Evolutionary conservation across 1,140 invertebrate genomes (phyloP).

Genomic region (Brachionus koreanus): DNA sequence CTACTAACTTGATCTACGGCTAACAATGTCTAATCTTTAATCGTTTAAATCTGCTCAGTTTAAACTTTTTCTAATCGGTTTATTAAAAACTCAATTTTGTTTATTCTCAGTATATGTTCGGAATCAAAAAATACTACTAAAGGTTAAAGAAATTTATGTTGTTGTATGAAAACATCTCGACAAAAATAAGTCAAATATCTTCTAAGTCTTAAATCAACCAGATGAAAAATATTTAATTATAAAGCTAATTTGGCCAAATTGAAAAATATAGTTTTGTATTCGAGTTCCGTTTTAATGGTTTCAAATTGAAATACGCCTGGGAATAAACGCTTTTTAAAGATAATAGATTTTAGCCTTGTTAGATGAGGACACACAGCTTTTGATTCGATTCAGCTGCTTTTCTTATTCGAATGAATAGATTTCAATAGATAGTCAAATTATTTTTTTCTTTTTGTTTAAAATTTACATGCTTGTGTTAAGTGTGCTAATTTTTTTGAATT

Average conservation of each 20-base stretch:
- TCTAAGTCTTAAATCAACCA: not conserved
- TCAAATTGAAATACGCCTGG: not conserved
- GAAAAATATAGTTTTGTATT: not conserved
- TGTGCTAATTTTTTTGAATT: not conserved
- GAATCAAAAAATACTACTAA: not conserved
- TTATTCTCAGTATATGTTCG: not conserved
- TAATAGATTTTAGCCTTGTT: not conserved
- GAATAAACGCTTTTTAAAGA: not conserved
- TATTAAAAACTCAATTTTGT: not conserved
- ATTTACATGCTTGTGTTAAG: not conserved
- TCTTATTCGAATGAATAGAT: not conserved
- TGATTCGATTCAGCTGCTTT: not conserved
- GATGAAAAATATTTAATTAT: not conserved
- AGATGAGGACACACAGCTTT: not conserved
- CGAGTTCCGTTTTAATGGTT: not conserved
- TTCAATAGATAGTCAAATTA: not conserved
- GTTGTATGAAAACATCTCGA: not conserved
- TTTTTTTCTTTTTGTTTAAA: not conserved
- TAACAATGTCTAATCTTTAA: constrained; percentile 36
- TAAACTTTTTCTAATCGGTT: not conserved
- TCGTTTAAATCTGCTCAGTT: not conserved
- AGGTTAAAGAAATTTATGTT: not conserved
- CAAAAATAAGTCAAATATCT: not conserved
- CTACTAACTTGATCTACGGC: constrained; percentile 10
- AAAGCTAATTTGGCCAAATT: not conserved